phyloP scores from a whole-genome alignment of 2,888 invertebrate genomes.

The Agrotis segetum region DNA sequence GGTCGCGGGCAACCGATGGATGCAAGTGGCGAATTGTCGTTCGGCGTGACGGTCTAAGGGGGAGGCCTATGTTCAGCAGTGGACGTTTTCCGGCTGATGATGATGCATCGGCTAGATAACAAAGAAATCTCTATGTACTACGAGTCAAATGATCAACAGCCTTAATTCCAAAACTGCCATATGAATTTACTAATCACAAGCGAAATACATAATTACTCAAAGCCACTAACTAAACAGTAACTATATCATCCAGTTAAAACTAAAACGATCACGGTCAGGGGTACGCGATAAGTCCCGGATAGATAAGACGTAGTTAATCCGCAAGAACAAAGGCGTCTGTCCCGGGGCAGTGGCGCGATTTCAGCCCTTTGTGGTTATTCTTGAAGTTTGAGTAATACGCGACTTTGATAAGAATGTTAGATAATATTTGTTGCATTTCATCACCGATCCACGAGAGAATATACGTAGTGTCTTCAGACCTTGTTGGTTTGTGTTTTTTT shows the following conservation, averaged over 20 bases:
- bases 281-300: constrained; percentile 73
- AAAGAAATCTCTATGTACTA: too few species aligned
- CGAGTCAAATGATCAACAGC: neutral
- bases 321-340: constrained; percentile 79
- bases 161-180: neutral
- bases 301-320: constrained; percentile 82
- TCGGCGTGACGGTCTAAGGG: too few species aligned
- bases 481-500: too few species aligned
- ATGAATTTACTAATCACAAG: constrained; percentile 18
- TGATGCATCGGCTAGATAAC: too few species aligned
- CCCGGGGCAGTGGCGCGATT: constrained; percentile 70
- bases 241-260: constrained; percentile 51
- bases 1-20: too few species aligned
- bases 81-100: too few species aligned
- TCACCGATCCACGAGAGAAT: neutral
- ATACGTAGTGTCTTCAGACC: too few species aligned
- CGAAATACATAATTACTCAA: constrained; percentile 15
- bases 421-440: neutral
- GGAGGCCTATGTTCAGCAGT: too few species aligned
- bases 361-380: constrained; percentile 69
- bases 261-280: constrained; percentile 74
- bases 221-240: constrained; percentile 36
- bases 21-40: too few species aligned
- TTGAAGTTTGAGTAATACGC: constrained; percentile 34
- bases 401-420: constrained; percentile 1